Base-by-base conservation (phyloP, 2,113 vertebrate genomes). In the Zosterops lateralis region DNA sequence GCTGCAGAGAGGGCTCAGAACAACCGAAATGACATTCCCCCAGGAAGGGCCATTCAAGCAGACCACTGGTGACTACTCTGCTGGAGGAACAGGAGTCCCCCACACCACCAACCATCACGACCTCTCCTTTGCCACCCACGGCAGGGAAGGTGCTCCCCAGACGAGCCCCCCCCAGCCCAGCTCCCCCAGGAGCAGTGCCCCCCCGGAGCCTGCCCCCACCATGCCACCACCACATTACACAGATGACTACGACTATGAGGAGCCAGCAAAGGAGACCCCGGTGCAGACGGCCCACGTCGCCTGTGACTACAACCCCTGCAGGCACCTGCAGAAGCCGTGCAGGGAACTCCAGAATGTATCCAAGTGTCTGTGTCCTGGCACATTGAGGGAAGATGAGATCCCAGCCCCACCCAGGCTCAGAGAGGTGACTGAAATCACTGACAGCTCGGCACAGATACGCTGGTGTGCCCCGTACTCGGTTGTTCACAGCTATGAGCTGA, bases 391-490 rank as follows among this genome's bases (percentile, higher is more conserved):
- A 20, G 77, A 98, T 44, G 87, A 93, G 21, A 11, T 96, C 65
- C 98, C 98, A 14, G 97, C 97, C 38, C 82, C 97, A 1, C 98
- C 98, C 0, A 96, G 48, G 40, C 90, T 98, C 36, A 90, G 75
- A 40, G 95, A 84, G 14, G 95, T 98, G 62, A 92, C 85, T 3
- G 97, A 98, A 93, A 88, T 97, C 21, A 97, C 97, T 0, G 97
- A 98, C 84, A 98, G 97, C 9, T 98, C 98, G 2, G 97, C 95
- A 2, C 97, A 98, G 12, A 84, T 98, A 38, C 96, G 47, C 82
- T 98, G 98, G 98, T 98, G 98, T 0, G 97, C 98, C n/a, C 98
- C 98, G 10, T 97, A 97, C 75, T 98, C 98, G 0, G 89, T 96
- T n/a, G 97, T 98, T 54, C 91, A 51, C 12, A 90, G 93, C 66